Base-by-base conservation (phyloP, 2,113 vertebrate species). In the Ptyas mucosa region DNA sequence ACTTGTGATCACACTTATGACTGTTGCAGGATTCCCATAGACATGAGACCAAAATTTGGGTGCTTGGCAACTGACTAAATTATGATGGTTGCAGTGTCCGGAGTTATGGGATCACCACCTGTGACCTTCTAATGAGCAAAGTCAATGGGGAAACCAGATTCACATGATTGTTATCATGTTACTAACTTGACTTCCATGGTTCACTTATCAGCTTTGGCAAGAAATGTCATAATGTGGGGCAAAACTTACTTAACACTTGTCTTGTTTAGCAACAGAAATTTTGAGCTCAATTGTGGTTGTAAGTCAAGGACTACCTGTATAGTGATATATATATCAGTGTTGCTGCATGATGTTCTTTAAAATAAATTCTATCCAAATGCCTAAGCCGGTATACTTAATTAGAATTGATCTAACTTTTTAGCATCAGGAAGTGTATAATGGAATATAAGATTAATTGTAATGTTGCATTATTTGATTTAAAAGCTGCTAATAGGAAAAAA, bases 401-500 rank as follows among this genome's bases (percentile, higher is more conserved):
- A 97, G 96, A 97, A 97, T 96, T 94, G 94, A 97, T 97, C 94
- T 97, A 93, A 95, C 94, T 95, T 97, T 97, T 97, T 97, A 97
- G 95, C 95, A 96, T 95, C 93, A 96, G 96, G 95, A 97, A 97
- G 96, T 97, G 94, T 95, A 94, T 96, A 96, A 96, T 97, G 95
- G 94, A 97, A 96, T 95, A 96, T 96, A 96, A 97, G 97, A 96
- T 97, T 96, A 96, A 97, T 97, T 97, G 93, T 96, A 96, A 96
- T 94, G 90, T 95, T 95, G 95, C 91, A 97, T 97, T 95, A 97
- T 96, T 97, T 97, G 96, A 97, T 97, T 97, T 97, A 97, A 97
- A 96, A 96, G 94, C 95, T 95, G 93, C 95, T 97, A 97, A 97
- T 97, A 96, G 95, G 94, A 94, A 96, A 95, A 96, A 96, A 97